A percentile compares a stretch with the other conserved stretches of the same genome.
These are phyloP conservation scores for Tenrec ecaudatus DNA, from an alignment of 2,113 vertebrate genomes.

Conservation along the genomic window DNA sequence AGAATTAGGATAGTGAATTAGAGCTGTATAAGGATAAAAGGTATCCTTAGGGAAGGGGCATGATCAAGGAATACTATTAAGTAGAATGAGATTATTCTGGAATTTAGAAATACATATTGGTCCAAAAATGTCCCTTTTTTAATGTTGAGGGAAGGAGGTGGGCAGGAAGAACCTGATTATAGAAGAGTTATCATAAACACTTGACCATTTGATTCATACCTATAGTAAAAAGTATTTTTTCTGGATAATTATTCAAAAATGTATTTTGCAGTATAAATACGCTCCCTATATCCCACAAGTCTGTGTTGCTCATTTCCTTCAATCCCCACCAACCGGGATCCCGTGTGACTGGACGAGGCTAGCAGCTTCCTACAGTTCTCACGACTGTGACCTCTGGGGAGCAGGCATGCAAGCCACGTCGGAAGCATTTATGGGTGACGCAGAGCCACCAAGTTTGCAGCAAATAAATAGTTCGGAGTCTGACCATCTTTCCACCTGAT, in stretches of 20 bases:
- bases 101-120: slow-evolving; percentile 6
- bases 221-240: slow-evolving; percentile 3
- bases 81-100: neutral
- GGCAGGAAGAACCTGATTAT: neutral
- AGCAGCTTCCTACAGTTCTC: no score
- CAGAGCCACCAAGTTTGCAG: neutral
- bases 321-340: no score
- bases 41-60: neutral
- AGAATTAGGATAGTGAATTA: neutral
- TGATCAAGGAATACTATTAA: neutral
- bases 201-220: neutral
- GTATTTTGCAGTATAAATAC: neutral
- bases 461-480: neutral
- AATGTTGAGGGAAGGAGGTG: no score
- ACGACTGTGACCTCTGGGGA: no score
- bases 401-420: no score
- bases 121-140: neutral
- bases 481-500: neutral
- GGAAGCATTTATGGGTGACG: neutral
- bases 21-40: neutral
- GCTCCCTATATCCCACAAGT: neutral
- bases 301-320: neutral
- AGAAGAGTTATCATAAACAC: neutral
- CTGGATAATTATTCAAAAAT: neutral
- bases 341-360: no score